These are phyloP conservation scores for Neosalanx taihuensis DNA, from an alignment of 2,797 vertebrate species.

Conservation along the genomic window DNA sequence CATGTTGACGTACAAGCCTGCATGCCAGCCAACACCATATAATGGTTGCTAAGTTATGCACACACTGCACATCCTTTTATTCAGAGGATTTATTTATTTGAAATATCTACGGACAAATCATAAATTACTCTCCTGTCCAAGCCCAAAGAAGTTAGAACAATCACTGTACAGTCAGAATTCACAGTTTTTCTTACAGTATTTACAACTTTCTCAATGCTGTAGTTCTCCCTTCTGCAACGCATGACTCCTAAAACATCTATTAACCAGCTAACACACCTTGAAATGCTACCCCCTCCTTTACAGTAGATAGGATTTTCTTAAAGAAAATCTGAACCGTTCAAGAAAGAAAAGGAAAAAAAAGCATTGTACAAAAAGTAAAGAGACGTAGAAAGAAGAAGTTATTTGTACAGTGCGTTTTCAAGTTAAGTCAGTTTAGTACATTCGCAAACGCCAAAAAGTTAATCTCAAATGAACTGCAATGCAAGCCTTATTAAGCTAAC, in stretches of 20 bases:
- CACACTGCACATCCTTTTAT: constrained; percentile 10
- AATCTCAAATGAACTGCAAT: constrained; percentile 57
- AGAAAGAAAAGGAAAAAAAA: constrained; percentile 32
- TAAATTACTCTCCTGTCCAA: constrained; percentile 62
- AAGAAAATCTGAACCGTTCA: constrained; percentile 43
- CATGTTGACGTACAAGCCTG: not conserved
- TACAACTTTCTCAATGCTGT: constrained; percentile 57
- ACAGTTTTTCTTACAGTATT: constrained; percentile 77
- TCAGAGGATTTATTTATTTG: constrained; percentile 56
- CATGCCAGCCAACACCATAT: not conserved
- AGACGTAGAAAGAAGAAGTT: constrained; percentile 47
- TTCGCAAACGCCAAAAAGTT: constrained; percentile 54
- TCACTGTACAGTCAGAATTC: constrained; percentile 70
- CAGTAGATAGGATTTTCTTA: constrained; percentile 24
- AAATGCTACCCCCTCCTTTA: constrained; percentile 26
- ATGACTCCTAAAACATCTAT: constrained; percentile 29
- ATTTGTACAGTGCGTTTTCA: constrained; percentile 59
- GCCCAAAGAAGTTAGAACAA: constrained; percentile 57
- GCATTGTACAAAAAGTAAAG: constrained; percentile 56
- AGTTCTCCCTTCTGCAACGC: constrained; percentile 42
- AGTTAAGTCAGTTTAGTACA: constrained; percentile 61
- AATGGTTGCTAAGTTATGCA: not conserved
- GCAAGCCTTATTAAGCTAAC: constrained; percentile 46
- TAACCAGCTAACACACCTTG: constrained; percentile 11
- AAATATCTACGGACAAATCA: constrained; percentile 66